Evolutionary conservation across 2,797 vertebrate species (phyloP), one percentile per base, ranked within the genome.

Genomic region (Pseudomugil tenellus): DNA sequence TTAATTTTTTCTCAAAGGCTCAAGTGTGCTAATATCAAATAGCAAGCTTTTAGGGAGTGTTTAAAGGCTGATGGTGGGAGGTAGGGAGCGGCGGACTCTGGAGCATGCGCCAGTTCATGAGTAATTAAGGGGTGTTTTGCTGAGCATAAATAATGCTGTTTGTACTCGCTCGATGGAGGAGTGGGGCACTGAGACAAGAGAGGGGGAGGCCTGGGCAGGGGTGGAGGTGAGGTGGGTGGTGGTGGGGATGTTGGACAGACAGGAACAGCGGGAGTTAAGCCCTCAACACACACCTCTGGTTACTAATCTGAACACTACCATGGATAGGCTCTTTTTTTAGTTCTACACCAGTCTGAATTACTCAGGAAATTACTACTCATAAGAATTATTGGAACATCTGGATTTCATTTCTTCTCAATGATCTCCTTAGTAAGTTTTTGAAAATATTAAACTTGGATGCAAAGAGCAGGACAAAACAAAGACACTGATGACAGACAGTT

Each of bases 61-160:
- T 97, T 97, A 98, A 97, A 95, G 95, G 95, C 95, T 96, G 96
- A 93, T 94, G 94, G 96, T 97, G 97, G 97, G 97, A 96, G 98
- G 97, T 76, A 84, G 93, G 95, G 95, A 95, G 95, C 95, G 94
- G 85, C 63, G 72, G 83, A 84, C 84, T 86, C 94, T 92, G 93
- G 94, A 95, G 95, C 92, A 94, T 93, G 94, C 93, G 94, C 93
- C 94, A 92, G 95, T 95, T 96, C 96, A 96, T 96, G 95, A 97
- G 97, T 99, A 99, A 99, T 98, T 98, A 99, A 98, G 95, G 94
- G 96, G 94, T 96, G 96, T 98, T 98, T 98, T 96, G 94, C 96
- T 68, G 93, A 95, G 96, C 96, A 98, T 99, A 97, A 98, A 98
- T 99, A 98, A 99, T 98, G 96, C 96, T 96, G 97, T 98, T 98